Percentiles rank a stretch among this genome's conserved stretches.
phyloP scores from a whole-genome alignment of 53 echinoderm and acorn worm genomes.

The Arbacia lixula region DNA sequence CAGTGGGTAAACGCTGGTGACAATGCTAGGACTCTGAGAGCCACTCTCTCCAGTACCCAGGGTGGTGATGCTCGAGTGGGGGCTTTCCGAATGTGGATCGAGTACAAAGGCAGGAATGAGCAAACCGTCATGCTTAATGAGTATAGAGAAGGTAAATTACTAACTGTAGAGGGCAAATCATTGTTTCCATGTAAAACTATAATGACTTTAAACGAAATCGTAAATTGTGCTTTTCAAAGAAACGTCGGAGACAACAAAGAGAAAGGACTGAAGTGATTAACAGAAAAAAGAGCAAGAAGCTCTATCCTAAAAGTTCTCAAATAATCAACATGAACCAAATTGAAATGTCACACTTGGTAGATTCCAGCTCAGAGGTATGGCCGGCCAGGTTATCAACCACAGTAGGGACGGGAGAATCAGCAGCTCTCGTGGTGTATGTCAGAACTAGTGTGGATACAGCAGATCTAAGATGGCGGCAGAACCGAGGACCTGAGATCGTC shows the following conservation, averaged over 20 bases:
- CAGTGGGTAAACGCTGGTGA: background rate
- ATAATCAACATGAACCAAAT: too few species aligned
- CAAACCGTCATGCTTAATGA: constrained; percentile 21
- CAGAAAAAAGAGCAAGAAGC: too few species aligned
- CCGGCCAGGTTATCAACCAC: constrained; percentile 21
- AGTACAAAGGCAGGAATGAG: constrained; percentile 18
- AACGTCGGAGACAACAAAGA: too few species aligned
- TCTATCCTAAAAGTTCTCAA: too few species aligned
- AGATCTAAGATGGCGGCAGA: constrained; percentile 47
- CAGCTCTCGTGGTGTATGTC: background rate
- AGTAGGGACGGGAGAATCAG: background rate
- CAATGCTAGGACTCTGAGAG: background rate
- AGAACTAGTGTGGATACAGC: background rate
- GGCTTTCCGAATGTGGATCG: constrained; percentile 9
- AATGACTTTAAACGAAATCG: too few species aligned
- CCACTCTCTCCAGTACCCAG: background rate
- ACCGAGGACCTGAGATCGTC: background rate
- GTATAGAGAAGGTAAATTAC: constrained; percentile 28
- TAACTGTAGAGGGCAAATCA: too few species aligned
- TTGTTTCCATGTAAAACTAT: too few species aligned
- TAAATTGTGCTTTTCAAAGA: too few species aligned
- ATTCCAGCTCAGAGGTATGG: constrained; percentile 26
- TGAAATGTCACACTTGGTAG: too few species aligned
- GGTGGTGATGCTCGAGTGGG: constrained; percentile 19
- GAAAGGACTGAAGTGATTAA: too few species aligned